Percentiles rank a stretch among this genome's conserved stretches.
phyloP scores from a whole-genome alignment of 2,113 vertebrate species.

The Callipepla californica region DNA sequence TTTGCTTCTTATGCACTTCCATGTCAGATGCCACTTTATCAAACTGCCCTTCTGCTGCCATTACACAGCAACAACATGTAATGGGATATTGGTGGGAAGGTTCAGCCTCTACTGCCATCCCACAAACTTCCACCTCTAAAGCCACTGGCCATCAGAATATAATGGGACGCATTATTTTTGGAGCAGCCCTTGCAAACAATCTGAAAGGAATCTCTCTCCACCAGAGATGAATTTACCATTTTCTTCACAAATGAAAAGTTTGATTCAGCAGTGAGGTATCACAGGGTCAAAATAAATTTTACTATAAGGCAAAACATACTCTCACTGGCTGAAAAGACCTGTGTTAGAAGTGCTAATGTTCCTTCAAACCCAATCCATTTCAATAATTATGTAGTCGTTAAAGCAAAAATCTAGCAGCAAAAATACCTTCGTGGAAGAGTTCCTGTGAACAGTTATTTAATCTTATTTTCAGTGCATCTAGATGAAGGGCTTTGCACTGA shows the following conservation, averaged over 20 bases:
- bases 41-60: no score
- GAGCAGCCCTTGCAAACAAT: background rate
- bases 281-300: conserved; percentile 1
- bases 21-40: no score
- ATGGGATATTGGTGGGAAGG: no score
- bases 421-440: conserved; percentile 9
- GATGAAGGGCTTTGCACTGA: conserved; percentile 15
- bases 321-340: background rate
- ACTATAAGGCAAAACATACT: background rate
- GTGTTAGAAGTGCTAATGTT: conserved; percentile 19
- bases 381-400: conserved; percentile 53
- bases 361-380: background rate
- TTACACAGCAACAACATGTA: no score
- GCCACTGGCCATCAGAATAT: no score
- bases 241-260: background rate
- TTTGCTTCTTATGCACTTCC: no score
- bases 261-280: background rate
- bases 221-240: background rate
- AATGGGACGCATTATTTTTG: no score
- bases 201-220: background rate
- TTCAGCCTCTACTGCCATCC: no score
- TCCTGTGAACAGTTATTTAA: conserved; percentile 43
- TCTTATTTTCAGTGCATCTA: conserved; percentile 19
- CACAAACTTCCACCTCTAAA: no score
- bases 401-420: conserved; percentile 23